Base-by-base conservation (phyloP, 1,140 invertebrate genomes). In the Globodera rostochiensis region DNA sequence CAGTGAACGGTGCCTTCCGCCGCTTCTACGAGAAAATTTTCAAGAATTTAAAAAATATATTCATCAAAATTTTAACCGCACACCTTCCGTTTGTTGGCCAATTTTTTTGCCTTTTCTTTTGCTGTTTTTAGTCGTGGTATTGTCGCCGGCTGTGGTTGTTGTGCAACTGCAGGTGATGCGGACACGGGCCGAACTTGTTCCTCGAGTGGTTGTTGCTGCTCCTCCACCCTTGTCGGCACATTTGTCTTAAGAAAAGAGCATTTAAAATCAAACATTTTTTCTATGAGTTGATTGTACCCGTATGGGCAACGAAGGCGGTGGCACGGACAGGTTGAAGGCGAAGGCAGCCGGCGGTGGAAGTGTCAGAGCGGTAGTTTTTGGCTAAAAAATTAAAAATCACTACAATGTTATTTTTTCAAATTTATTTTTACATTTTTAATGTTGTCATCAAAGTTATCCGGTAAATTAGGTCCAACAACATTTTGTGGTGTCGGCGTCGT, bases 81-180 rank as follows among this genome's bases (percentile, higher is more conserved):
- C 13, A 64, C 57, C 57, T 71, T 71, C n/a, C 69, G 69, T 19
- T 71, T 71, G 25, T 71, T 71, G 21, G 69, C 69, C 69, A 71
- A 19, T 19, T 47, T 71, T 47, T 71, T 71, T 8, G 69, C 69
- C 46, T 15, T 64, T 15, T 64, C 57, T 15, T 64, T 64, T 2
- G 57, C 57, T 15, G 57, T 6, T 6, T 64, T 64, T 19, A 15
- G 19, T 19, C 11, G 57, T 3, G 57, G 50, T 53, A 53, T 53
- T 13, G 50, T 7, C 50, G 50, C 50, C 11, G 7, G 50, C 7
- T 9, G 7, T 7, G 50, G 50, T 9, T 7, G 50, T 13, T 53
- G 50, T 53, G 7, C 50, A 53, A 53, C 11, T 7, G 50, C 36
- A 36, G 36, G 36, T 36, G 36, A 36, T 36, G 36, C 36, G 36